Evolutionary conservation across 2,888 invertebrate genomes (phyloP), one percentile per base, ranked within the genome.

Genomic region (Dolomedes plantarius): DNA sequence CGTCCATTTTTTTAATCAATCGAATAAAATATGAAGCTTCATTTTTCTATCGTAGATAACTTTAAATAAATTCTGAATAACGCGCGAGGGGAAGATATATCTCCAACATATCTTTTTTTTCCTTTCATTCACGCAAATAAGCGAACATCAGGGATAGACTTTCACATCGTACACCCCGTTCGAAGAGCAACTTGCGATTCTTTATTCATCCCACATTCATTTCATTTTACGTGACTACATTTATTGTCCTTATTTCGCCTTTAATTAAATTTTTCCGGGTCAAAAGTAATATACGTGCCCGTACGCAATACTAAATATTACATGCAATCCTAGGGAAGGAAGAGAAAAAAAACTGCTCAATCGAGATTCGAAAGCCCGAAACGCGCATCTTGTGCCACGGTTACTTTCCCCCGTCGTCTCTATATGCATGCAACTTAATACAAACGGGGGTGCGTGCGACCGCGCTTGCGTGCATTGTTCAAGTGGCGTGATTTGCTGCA

Each of bases 211-310:
- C 16, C 46, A 16, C 46, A 46, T 46, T 46, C 46, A 46, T 46
- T 11, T 46, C 46, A 13, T 19, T 56, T 23, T 56, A 56, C 56
- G 56, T 56, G 56, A 56, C 56, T 23, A 46, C 56, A 23, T 5
- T 56, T 23, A 56, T 56, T 56, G 23, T 56, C 23, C 19, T 23
- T 23, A 6, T 56, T 16, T 16, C 46, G 6, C 9, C 2, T 56
- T 56, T 23, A 56, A 56, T 56, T 56, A 56, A 56, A 56, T 56
- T 6, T 56, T 56, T 23, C 56, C 23, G 23, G 56, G 56, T 23
- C 56, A 56, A 56, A 56, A 6, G 46, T 46, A 23, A n/a, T 23
- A 23, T 56, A 23, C 56, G 56, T 56, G 56, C 19, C n/a, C 5
- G 23, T 56, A 7, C 23, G 56, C 16, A 56, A 56, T 6, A 56